A percentile compares a stretch with the other conserved stretches of the same genome.
These are phyloP conservation scores for Aradophagus sp. DNA, from an alignment of 1,140 invertebrate genomes.

Conservation along the genomic window DNA sequence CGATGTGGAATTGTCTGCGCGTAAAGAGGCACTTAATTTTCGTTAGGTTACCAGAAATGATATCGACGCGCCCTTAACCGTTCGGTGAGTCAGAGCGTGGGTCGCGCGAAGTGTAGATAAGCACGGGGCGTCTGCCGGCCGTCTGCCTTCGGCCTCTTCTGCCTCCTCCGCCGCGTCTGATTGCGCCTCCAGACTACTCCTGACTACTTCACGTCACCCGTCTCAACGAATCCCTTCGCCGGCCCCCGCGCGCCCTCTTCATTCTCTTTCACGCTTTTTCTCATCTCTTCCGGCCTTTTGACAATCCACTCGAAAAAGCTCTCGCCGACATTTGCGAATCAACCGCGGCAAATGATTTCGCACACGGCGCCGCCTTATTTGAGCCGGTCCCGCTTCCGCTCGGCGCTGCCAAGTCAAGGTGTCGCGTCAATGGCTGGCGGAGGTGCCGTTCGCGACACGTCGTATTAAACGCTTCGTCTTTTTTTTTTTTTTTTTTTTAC, in stretches of 20 bases:
- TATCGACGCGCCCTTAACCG: slow-evolving; percentile 73
- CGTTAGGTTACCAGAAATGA: too few relatives aligned
- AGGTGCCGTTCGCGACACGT: too few relatives aligned
- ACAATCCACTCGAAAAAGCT: slow-evolving; percentile 38
- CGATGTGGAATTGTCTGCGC: too few relatives aligned
- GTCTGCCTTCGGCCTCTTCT: slow-evolving; percentile 66
- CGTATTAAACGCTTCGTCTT: too few relatives aligned
- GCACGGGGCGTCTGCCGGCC: slow-evolving; percentile 72
- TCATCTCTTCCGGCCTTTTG: slow-evolving; percentile 41
- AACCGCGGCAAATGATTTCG: slow-evolving; percentile 1
- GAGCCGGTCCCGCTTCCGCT: too few relatives aligned
- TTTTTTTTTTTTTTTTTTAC: too few relatives aligned
- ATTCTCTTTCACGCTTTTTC: slow-evolving; percentile 23
- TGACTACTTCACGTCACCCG: slow-evolving; percentile 54
- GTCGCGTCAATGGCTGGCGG: too few relatives aligned
- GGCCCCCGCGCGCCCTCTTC: slow-evolving; percentile 21
- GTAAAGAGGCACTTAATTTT: too few relatives aligned
- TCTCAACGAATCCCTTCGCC: slow-evolving; percentile 39
- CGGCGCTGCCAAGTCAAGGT: too few relatives aligned
- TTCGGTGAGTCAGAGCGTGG: slow-evolving; percentile 72
- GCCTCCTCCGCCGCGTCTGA: slow-evolving; percentile 53
- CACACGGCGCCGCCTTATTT: background rate
- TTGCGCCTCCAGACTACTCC: slow-evolving; percentile 56
- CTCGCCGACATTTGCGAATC: slow-evolving; percentile 10
- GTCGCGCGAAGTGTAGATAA: slow-evolving; percentile 64